Evolutionary conservation across 2,797 vertebrate genomes (phyloP).

Genomic region (Eurystomus glaucurus): DNA sequence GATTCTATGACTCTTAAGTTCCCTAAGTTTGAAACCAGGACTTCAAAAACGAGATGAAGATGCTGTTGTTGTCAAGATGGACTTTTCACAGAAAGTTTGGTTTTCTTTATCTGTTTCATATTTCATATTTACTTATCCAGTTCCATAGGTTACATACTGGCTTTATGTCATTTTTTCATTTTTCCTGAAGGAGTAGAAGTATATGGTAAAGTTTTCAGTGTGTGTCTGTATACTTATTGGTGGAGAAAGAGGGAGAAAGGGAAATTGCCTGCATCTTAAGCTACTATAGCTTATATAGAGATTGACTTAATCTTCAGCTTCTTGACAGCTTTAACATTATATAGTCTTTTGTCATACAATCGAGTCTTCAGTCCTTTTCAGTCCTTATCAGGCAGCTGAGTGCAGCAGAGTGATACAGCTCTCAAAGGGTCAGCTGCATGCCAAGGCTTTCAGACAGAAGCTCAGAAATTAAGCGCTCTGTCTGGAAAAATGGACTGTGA

Average conservation of each 20-base stretch:
- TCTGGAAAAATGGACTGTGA: slow-evolving; percentile 35
- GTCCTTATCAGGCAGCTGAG: slow-evolving; percentile 40
- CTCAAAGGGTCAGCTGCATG: slow-evolving; percentile 26
- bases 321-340: slow-evolving; percentile 15
- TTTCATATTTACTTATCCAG: not conserved
- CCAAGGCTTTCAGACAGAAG: slow-evolving; percentile 52
- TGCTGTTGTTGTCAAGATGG: not conserved
- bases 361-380: slow-evolving; percentile 28
- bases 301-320: slow-evolving; percentile 13
- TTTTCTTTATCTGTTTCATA: not conserved
- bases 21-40: not conserved
- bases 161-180: not conserved
- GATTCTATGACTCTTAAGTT: not conserved
- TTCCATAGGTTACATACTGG: not conserved
- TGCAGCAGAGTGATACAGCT: slow-evolving; percentile 9
- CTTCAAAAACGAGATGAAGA: not conserved
- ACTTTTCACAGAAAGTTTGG: not conserved
- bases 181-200: not conserved
- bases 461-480: slow-evolving; percentile 41
- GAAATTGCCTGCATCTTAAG: not conserved
- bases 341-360: slow-evolving; percentile 42
- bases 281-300: not conserved
- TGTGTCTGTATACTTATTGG: not conserved
- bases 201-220: not conserved
- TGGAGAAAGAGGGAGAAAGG: not conserved